Percentiles rank a stretch among this genome's conserved stretches.
These are phyloP conservation scores for Antitype chi DNA, from an alignment of 2,888 invertebrate genomes.

Conservation along the genomic window DNA sequence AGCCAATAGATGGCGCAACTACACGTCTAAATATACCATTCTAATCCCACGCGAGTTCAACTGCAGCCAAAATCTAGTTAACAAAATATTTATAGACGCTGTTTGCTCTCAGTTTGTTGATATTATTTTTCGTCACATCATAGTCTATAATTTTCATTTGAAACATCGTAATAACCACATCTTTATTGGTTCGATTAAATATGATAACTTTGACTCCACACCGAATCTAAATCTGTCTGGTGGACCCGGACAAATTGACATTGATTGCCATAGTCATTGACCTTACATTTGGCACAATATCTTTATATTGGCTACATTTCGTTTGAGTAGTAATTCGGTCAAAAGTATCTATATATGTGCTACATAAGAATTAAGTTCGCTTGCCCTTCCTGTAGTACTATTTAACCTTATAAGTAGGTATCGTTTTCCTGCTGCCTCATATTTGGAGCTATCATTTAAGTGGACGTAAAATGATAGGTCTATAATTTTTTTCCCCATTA, in stretches of 20 bases:
- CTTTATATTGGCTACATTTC: slow-evolving; percentile 64
- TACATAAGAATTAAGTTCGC: slow-evolving; percentile 27
- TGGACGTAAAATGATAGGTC: neutral
- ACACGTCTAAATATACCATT: slow-evolving; percentile 48
- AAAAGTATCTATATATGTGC: slow-evolving; percentile 27
- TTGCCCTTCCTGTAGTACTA: slow-evolving; percentile 5
- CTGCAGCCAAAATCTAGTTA: slow-evolving; percentile 54
- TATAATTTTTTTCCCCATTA: neutral
- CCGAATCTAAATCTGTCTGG: slow-evolving; percentile 66
- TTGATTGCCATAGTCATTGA: slow-evolving; percentile 73
- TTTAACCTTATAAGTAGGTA: neutral
- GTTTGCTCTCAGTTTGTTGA: slow-evolving; percentile 50
- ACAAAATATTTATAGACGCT: slow-evolving; percentile 51
- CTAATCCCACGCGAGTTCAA: slow-evolving; percentile 35
- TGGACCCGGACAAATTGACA: slow-evolving; percentile 69
- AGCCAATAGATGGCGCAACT: slow-evolving; percentile 56
- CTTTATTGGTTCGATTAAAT: slow-evolving; percentile 46
- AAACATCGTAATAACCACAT: slow-evolving; percentile 5
- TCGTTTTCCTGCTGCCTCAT: neutral
- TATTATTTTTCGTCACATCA: slow-evolving; percentile 32
- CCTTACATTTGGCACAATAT: slow-evolving; percentile 70
- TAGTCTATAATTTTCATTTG: slow-evolving; percentile 11
- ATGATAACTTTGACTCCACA: slow-evolving; percentile 41
- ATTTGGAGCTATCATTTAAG: neutral
- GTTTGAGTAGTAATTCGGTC: slow-evolving; percentile 58